These are phyloP conservation scores for Archivesica marissinica DNA, from an alignment of 1,140 invertebrate genomes.

Conservation along the genomic window DNA sequence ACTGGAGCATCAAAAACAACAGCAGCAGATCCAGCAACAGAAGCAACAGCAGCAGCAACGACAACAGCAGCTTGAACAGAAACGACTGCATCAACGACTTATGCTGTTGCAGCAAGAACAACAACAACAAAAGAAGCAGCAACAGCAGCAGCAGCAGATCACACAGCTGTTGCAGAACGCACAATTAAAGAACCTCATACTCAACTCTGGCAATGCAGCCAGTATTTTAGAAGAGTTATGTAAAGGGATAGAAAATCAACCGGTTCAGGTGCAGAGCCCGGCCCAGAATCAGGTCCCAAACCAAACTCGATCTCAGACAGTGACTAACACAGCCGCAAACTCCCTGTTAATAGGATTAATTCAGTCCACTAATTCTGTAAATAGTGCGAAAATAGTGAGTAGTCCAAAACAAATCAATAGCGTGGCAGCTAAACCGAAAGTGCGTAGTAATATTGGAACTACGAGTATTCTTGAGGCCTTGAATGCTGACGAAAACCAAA, in stretches of 20 bases:
- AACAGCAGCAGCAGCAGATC: conserved; percentile 34
- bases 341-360: conserved; percentile 61
- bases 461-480: conserved; percentile 46
- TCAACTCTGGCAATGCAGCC: neutral
- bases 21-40: conserved; percentile 48
- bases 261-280: neutral
- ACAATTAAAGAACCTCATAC: conserved; percentile 30
- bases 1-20: conserved; percentile 19
- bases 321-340: conserved; percentile 5
- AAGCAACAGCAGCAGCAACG: conserved; percentile 16
- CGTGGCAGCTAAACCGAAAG: conserved; percentile 7
- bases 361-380: conserved; percentile 18
- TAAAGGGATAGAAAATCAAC: conserved; percentile 15
- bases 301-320: neutral
- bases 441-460: neutral
- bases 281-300: neutral
- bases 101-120: conserved; percentile 26
- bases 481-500: conserved; percentile 33
- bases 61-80: conserved; percentile 48
- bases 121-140: conserved; percentile 59
- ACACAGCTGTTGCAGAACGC: conserved; percentile 29
- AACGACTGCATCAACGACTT: conserved; percentile 19
- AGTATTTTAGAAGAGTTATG: neutral
- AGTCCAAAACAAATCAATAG: neutral
- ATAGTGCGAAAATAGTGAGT: too few relatives aligned